Evolutionary conservation across 2,113 vertebrate genomes (phyloP).

Genomic region (Crotalus tigris): DNA sequence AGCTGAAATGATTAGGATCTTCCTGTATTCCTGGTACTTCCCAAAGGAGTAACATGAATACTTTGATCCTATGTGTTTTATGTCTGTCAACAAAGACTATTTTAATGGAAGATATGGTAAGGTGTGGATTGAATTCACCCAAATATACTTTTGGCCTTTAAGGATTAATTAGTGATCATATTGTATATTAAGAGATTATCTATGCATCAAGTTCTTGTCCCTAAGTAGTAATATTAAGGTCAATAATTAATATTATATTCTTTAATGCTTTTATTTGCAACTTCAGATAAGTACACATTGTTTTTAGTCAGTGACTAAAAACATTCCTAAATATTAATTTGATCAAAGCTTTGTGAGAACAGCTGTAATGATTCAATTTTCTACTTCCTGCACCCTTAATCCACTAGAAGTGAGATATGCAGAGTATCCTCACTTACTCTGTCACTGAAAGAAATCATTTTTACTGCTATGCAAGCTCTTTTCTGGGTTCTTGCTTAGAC

Average conservation of each 20-base stretch:
- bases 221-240: not conserved
- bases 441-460: not conserved
- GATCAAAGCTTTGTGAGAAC: not conserved
- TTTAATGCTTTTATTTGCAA: not conserved
- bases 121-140: not conserved
- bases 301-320: not conserved
- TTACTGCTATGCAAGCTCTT: not conserved
- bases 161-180: not conserved
- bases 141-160: not conserved
- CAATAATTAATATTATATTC: not conserved
- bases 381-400: not conserved
- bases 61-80: not conserved
- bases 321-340: not conserved
- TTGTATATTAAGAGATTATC: not conserved
- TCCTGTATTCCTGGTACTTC: not conserved
- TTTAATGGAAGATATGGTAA: not conserved
- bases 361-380: not conserved
- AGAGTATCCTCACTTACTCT: not conserved
- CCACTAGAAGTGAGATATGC: not conserved
- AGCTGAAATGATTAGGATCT: not conserved
- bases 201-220: not conserved
- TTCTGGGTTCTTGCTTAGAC: not conserved
- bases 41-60: not conserved
- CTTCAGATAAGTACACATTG: not conserved
- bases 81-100: not conserved